Evolutionary conservation across 2,113 vertebrate genomes (phyloP), one percentile per base, ranked within the genome.

Genomic region (Petroica traversi): DNA sequence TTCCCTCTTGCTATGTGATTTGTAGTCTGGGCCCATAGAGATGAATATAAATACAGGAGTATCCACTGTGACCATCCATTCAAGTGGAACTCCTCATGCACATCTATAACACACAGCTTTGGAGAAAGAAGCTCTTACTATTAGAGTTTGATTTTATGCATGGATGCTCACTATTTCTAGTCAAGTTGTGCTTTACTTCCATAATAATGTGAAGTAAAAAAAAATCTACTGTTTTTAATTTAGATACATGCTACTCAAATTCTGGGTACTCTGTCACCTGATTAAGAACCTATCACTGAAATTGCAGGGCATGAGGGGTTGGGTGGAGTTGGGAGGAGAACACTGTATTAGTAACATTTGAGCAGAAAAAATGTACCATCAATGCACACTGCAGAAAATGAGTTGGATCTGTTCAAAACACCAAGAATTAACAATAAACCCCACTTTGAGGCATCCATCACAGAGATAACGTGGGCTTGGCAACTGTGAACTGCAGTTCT

Each of bases 281-380:
- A 28, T 26, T 26, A 45, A 72, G 8, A 8, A 59, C 29, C 24
- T 58, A 20, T 14, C 14, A 74, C 6, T 69, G 38, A 51, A 66
- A 68, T 0, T 51, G 25, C 73, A 72, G 69, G 36, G 62, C 11
- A 52, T 61, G 17, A 48, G 4, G 18, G 18, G 11, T 4, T 83
- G n/a, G 6, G 8, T 40, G 19, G 38, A 17, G 3, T 14, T 6
- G 8, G 11, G 6, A 4, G 29, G 11, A n/a, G n/a, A n/a, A 6
- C 14, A 5, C 17, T 46, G 3, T 29, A 55, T 4, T 11, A 67
- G 12, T 12, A 85, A 48, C 16, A 69, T 6, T 19, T 45, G 1
- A 71, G 33, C 7, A 76, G 31, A 38, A 72, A 85, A 25, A 16
- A 24, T 0, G 1, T 2, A 2, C 17, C 19, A 69, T 25, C 51